phyloP scores from a whole-genome alignment of 2,113 vertebrate species.

The Sylvicapra grimmia region DNA sequence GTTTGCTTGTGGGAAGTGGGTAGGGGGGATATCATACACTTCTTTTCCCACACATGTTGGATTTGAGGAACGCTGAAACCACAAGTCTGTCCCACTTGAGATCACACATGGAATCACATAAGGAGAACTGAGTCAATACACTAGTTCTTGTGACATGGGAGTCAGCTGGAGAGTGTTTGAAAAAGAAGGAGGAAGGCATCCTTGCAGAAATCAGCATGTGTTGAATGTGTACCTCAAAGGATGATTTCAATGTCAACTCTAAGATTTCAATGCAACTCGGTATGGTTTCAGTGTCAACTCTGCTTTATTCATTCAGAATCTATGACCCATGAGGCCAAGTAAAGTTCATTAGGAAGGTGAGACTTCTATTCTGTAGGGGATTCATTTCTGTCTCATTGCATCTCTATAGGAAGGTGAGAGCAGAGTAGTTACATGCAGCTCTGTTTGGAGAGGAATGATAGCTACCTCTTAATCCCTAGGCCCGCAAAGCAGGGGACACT shows the following conservation, averaged over 20 bases:
- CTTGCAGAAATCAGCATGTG: background rate
- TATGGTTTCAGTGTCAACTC: background rate
- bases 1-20: background rate
- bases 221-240: too few species aligned
- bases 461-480: background rate
- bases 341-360: background rate
- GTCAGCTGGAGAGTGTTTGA: background rate
- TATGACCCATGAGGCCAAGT: background rate
- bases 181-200: background rate
- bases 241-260: background rate
- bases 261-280: background rate
- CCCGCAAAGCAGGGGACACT: background rate
- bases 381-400: background rate
- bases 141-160: background rate
- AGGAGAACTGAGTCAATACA: background rate
- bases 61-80: background rate
- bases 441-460: background rate
- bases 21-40: background rate
- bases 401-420: background rate
- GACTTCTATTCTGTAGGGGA: background rate
- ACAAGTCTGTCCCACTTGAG: background rate
- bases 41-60: background rate
- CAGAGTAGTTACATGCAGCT: background rate
- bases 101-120: background rate
- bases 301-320: background rate